phyloP scores from a whole-genome alignment of 2,797 vertebrate genomes.

The Caiman crocodilus region DNA sequence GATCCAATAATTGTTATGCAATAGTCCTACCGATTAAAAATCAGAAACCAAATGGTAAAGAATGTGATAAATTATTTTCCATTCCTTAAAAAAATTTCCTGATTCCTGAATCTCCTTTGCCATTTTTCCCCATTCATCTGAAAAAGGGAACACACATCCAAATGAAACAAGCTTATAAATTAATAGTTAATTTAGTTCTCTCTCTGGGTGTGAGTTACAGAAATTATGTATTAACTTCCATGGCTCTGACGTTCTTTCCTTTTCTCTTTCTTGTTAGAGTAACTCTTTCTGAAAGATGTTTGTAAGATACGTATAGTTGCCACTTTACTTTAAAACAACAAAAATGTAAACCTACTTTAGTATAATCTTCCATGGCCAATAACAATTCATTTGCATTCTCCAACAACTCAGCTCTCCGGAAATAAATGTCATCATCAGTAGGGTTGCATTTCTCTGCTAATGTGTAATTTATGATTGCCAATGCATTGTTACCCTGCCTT shows the following conservation, averaged over 20 bases:
- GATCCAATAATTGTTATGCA: background rate
- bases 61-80: background rate
- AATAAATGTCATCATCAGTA: constrained; percentile 82
- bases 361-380: constrained; percentile 84
- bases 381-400: constrained; percentile 70
- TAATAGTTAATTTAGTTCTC: background rate
- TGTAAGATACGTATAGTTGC: background rate
- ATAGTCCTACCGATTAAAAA: background rate
- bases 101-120: background rate
- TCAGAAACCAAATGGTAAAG: no score
- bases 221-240: background rate
- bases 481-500: constrained; percentile 68
- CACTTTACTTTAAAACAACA: background rate
- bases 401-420: constrained; percentile 81
- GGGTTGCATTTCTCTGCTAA: constrained; percentile 82
- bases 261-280: background rate
- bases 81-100: background rate
- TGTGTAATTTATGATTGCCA: constrained; percentile 81
- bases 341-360: constrained; percentile 75
- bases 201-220: background rate
- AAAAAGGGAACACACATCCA: background rate
- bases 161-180: background rate
- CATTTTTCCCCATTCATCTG: background rate
- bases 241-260: background rate
- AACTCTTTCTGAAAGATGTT: background rate